A percentile compares a stretch with the other conserved stretches of the same genome.
Conservation (phyloP, 2,888 invertebrate species). For the Brachyopa scutellaris region DNA sequence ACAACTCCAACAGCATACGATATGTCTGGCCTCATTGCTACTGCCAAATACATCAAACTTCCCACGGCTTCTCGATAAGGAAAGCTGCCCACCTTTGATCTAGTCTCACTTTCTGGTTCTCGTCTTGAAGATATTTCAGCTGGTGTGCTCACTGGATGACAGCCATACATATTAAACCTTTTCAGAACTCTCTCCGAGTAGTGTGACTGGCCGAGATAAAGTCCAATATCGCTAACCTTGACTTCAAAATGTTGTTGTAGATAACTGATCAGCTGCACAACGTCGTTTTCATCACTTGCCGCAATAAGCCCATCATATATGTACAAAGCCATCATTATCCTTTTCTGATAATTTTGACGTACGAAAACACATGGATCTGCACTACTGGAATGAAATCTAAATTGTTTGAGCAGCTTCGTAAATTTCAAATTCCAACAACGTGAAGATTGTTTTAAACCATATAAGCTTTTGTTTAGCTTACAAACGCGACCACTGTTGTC, state of each 20-base stretch:
- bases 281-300: background rate
- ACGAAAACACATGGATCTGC: conserved; percentile 58
- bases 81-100: no score
- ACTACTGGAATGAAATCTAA: no score
- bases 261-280: conserved; percentile 2
- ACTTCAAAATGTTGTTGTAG: conserved; percentile 4
- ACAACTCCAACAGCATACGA: no score
- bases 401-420: no score
- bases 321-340: conserved; percentile 18
- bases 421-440: no score
- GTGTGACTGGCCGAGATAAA: conserved; percentile 1
- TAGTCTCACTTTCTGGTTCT: background rate
- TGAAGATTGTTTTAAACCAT: no score
- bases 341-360: background rate
- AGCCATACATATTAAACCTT: background rate
- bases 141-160: conserved; percentile 2
- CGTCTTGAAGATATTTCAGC: background rate
- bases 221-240: background rate
- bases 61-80: no score
- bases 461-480: no score
- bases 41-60: conserved; percentile 5
- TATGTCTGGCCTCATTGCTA: no score
- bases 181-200: background rate
- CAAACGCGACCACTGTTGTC: no score
- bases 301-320: conserved; percentile 29